Evolutionary conservation across 1,140 invertebrate genomes (phyloP).

Genomic region (Chironomus striatipennis): DNA sequence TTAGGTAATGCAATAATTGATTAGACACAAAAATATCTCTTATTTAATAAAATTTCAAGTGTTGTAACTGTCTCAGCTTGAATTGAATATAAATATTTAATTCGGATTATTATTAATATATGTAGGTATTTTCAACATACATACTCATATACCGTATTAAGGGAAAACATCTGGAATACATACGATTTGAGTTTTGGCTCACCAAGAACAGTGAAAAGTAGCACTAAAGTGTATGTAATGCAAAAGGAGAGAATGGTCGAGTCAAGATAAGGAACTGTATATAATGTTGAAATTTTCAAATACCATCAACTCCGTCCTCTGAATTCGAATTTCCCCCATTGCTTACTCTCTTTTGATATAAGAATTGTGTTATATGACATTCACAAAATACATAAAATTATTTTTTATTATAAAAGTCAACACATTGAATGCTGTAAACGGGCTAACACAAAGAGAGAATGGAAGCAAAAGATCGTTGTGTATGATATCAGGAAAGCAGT

Average conservation of each 20-base stretch:
- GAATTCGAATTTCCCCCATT: background rate
- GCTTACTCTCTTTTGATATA: background rate
- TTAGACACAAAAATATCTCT: too few relatives aligned
- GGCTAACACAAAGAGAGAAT: background rate
- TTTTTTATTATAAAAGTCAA: constrained; percentile 23
- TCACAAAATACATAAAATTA: constrained; percentile 23
- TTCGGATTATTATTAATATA: too few relatives aligned
- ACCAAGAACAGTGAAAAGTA: background rate
- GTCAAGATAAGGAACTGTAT: background rate
- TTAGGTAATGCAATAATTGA: too few relatives aligned
- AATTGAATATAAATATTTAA: too few relatives aligned
- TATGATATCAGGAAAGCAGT: background rate
- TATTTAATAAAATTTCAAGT: too few relatives aligned
- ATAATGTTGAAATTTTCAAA: background rate
- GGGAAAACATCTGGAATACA: too few relatives aligned
- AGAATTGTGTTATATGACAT: background rate
- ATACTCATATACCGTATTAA: too few relatives aligned
- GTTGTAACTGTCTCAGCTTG: too few relatives aligned
- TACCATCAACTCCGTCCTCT: background rate
- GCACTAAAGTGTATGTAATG: background rate
- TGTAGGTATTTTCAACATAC: too few relatives aligned
- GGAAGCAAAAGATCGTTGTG: background rate
- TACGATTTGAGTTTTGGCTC: too few relatives aligned
- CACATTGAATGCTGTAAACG: constrained; percentile 5
- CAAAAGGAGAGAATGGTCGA: constrained; percentile 16